Conservation (phyloP, 2,888 invertebrate genomes). For the Octonoba sinensis region DNA sequence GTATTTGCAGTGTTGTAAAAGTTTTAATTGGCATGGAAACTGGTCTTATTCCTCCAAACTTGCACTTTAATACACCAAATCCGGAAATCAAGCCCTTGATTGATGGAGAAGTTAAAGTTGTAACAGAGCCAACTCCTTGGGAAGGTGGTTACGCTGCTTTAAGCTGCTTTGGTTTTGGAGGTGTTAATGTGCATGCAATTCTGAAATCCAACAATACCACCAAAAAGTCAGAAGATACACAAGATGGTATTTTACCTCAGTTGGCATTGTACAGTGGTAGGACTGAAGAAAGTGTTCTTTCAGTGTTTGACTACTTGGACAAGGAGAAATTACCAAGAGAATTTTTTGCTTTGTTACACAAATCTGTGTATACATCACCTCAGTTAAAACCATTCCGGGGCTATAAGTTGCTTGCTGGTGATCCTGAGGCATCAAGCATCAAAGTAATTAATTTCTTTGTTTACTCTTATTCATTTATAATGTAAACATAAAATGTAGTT, state of each 20-base stretch:
- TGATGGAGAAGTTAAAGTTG: conserved; percentile 92
- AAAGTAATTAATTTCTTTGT: conserved; percentile 36
- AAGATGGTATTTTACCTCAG: conserved; percentile 75
- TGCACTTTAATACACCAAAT: conserved; percentile 90
- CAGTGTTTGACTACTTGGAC: conserved; percentile 76
- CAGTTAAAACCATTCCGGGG: conserved; percentile 86
- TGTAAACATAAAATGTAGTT: too few relatives aligned
- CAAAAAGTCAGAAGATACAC: conserved; percentile 10
- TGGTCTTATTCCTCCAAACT: conserved; percentile 88
- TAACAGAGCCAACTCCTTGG: conserved; percentile 85
- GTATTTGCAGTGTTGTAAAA: conserved; percentile 91
- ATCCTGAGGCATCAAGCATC: conserved; percentile 66
- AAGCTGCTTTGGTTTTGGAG: conserved; percentile 99
- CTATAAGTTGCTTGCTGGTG: conserved; percentile 80
- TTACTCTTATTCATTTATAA: too few relatives aligned
- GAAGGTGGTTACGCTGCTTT: conserved; percentile 91
- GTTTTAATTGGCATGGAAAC: conserved; percentile 92
- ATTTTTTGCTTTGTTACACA: conserved; percentile 82
- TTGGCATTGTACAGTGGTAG: conserved; percentile 86
- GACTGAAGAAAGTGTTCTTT: conserved; percentile 82
- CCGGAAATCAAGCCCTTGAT: conserved; percentile 89
- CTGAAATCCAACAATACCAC: conserved; percentile 82
- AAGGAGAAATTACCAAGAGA: conserved; percentile 73
- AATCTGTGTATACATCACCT: conserved; percentile 80
- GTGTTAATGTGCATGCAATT: conserved; percentile 93